Evolutionary conservation across 37 sponge, comb jelly and placozoan genomes (phyloP).

Genomic region (Halisarca cf. caerulea): DNA sequence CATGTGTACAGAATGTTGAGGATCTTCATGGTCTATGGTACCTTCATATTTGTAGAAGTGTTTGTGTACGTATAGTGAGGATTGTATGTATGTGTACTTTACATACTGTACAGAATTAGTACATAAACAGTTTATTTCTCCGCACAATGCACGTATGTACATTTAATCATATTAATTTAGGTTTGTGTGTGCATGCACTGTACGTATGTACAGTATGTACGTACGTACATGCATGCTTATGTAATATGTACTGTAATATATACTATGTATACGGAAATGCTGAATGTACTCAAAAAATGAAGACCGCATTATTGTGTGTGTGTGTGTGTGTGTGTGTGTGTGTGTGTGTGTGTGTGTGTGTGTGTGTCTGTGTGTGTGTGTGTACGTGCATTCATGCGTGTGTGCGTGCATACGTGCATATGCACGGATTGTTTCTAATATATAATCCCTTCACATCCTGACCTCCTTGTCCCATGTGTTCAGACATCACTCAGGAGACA

Average conservation of each 20-base stretch:
- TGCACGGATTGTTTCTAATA: no score
- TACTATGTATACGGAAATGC: no score
- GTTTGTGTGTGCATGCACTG: no score
- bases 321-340: neutral
- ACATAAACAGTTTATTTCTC: neutral
- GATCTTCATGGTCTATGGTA: no score
- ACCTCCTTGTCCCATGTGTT: no score
- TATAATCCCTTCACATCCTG: no score
- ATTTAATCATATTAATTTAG: neutral
- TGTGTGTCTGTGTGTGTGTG: neutral
- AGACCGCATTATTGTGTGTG: no score
- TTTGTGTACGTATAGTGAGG: neutral
- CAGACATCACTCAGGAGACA: slow-evolving; percentile 77
- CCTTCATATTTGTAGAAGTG: no score
- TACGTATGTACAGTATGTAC: neutral
- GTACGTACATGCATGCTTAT: neutral
- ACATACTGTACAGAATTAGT: neutral
- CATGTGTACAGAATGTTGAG: neutral
- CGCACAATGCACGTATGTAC: neutral
- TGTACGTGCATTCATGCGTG: neutral
- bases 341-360: neutral
- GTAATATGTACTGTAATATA: no score
- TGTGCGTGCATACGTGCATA: neutral
- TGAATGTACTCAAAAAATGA: no score
- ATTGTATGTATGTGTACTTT: neutral